Conservation (phyloP, 2,888 invertebrate genomes). For the Lepetodrilus schrolli region DNA sequence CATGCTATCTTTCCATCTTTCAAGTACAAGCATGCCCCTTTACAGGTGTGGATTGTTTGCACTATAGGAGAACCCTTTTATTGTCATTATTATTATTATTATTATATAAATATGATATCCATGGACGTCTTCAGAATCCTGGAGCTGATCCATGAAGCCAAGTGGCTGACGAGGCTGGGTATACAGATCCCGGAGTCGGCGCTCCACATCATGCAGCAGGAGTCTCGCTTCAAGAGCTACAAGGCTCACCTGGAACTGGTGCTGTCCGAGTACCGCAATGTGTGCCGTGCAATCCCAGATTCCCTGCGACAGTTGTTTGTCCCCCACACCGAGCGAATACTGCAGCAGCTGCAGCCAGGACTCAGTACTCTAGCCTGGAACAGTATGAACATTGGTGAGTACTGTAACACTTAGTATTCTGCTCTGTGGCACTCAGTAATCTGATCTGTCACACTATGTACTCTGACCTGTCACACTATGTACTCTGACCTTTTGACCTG, state of each 20-base stretch:
- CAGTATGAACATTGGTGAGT: conserved; percentile 75
- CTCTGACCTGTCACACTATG: too few relatives aligned
- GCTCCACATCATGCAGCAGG: conserved; percentile 69
- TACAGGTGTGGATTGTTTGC: too few relatives aligned
- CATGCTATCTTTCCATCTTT: too few relatives aligned
- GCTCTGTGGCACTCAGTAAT: too few relatives aligned
- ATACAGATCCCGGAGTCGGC: conserved; percentile 74
- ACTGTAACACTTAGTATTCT: too few relatives aligned
- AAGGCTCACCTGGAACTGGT: conserved; percentile 73
- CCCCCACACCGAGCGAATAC: conserved; percentile 66
- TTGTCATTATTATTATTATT: too few relatives aligned
- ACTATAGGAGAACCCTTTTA: too few relatives aligned
- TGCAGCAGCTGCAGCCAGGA: conserved; percentile 73
- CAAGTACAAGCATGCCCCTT: too few relatives aligned
- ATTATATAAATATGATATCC: too few relatives aligned
- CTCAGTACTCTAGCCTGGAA: conserved; percentile 74
- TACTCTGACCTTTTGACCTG: too few relatives aligned
- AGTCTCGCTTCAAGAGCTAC: conserved; percentile 73
- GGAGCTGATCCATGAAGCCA: conserved; percentile 74
- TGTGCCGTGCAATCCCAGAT: conserved; percentile 66
- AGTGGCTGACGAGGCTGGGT: conserved; percentile 73
- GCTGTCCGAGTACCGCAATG: conserved; percentile 64
- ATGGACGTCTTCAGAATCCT: conserved; percentile 68
- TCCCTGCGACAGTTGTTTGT: conserved; percentile 67
- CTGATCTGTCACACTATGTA: too few relatives aligned